These are phyloP conservation scores for Champsocephalus gunnari DNA, from an alignment of 2,797 vertebrate species.

Conservation along the genomic window DNA sequence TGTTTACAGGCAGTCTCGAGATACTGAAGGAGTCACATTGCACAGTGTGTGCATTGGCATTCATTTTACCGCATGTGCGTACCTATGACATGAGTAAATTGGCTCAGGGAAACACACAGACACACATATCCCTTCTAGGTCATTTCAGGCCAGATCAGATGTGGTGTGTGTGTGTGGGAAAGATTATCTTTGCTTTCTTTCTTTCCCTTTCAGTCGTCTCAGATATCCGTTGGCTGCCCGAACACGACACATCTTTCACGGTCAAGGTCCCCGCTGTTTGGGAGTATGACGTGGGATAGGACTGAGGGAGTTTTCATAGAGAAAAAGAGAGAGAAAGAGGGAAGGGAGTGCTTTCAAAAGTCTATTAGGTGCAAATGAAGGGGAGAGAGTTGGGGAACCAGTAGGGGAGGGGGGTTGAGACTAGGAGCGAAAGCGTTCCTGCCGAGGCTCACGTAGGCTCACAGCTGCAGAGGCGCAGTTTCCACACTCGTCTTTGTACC, in stretches of 20 bases:
- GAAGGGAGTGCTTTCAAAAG: constrained; percentile 26
- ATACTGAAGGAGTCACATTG: constrained; percentile 51
- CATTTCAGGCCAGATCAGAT: constrained; percentile 59
- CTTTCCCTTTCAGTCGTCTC: constrained; percentile 70
- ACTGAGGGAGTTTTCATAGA: constrained; percentile 60
- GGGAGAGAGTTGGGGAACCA: constrained; percentile 19
- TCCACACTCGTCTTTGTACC: constrained; percentile 68
- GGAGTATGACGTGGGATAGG: constrained; percentile 58
- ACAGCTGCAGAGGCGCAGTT: constrained; percentile 80
- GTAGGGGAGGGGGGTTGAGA: constrained; percentile 59
- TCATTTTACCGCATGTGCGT: constrained; percentile 33
- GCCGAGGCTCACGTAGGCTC: constrained; percentile 83
- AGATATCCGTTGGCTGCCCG: constrained; percentile 66
- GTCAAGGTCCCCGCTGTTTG: constrained; percentile 68
- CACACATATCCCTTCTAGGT: constrained; percentile 43
- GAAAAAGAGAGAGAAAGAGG: constrained; percentile 47
- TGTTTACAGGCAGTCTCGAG: constrained; percentile 57
- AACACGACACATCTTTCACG: constrained; percentile 63
- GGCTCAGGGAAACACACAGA: constrained; percentile 2
- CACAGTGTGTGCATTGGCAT: constrained; percentile 38
- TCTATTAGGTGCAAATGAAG: constrained; percentile 60
- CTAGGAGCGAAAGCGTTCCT: constrained; percentile 73
- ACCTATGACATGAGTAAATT: constrained; percentile 42
- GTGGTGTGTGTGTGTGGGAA: constrained; percentile 56
- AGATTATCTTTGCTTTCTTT: constrained; percentile 68